Percentiles rank a stretch among this genome's conserved stretches.
Evolutionary conservation across 2,888 invertebrate species (phyloP).

Genomic region (Pharmacophagus antenor): DNA sequence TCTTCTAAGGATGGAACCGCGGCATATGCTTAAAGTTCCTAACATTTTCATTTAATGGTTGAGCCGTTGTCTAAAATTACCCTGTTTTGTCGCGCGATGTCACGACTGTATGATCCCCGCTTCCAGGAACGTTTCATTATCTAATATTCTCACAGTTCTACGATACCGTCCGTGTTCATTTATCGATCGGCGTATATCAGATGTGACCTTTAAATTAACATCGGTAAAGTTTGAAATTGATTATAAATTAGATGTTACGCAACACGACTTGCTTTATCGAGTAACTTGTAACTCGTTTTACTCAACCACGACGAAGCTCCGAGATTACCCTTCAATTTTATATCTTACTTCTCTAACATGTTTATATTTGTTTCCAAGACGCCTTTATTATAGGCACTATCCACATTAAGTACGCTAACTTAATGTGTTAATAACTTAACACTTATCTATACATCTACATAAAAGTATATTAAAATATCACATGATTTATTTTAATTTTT

Average conservation of each 20-base stretch:
- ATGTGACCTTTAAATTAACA: neutral
- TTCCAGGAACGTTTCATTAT: constrained; percentile 22
- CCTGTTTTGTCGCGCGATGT: constrained; percentile 25
- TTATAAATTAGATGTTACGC: neutral
- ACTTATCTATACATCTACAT: no score
- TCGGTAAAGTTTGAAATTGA: constrained; percentile 2
- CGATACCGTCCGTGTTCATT: neutral
- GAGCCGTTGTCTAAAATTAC: constrained; percentile 32
- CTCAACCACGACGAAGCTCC: no score
- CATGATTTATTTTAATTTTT: no score
- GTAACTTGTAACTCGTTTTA: no score
- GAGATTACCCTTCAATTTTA: no score
- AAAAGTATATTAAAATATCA: no score
- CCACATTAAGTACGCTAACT: no score
- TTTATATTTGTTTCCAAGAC: no score
- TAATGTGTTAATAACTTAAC: no score
- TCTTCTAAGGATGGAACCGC: constrained; percentile 17
- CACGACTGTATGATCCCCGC: constrained; percentile 25
- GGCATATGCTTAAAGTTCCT: constrained; percentile 29
- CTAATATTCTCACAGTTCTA: constrained; percentile 21
- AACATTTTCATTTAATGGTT: constrained; percentile 31
- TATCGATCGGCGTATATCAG: neutral
- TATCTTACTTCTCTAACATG: no score
- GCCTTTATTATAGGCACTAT: no score
- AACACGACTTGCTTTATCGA: no score